These are phyloP conservation scores for Wasmannia auropunctata DNA, from an alignment of 1,140 invertebrate species.

Conservation along the genomic window DNA sequence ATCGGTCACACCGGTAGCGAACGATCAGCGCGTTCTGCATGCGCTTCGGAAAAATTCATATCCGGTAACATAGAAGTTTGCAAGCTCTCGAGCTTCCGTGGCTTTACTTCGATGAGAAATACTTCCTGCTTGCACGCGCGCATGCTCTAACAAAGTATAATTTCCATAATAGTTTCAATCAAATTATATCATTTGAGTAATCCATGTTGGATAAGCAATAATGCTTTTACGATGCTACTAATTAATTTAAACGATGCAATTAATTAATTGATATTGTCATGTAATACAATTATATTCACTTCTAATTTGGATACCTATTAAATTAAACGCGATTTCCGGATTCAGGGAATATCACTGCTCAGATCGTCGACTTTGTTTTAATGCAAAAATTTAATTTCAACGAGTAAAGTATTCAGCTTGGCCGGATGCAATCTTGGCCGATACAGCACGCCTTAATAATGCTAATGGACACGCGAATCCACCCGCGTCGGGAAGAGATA, in stretches of 20 bases:
- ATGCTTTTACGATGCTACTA: neutral
- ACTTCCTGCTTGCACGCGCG: too few relatives aligned
- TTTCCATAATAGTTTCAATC: neutral
- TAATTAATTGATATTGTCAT: neutral
- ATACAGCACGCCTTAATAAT: constrained; percentile 44
- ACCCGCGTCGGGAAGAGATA: constrained; percentile 10
- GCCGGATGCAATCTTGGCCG: neutral
- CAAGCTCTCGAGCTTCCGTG: neutral
- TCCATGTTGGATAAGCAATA: neutral
- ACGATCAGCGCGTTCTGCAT: neutral
- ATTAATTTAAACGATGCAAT: neutral
- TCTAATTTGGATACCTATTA: neutral
- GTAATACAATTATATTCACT: neutral
- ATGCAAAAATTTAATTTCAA: constrained; percentile 51
- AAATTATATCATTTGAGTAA: neutral
- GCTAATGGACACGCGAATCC: constrained; percentile 57
- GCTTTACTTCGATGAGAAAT: neutral
- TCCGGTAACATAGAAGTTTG: neutral
- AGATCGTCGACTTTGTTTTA: neutral
- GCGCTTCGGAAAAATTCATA: neutral
- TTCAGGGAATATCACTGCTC: neutral
- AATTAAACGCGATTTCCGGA: constrained; percentile 6
- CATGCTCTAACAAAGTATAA: neutral
- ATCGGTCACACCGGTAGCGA: neutral
- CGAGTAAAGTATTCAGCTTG: constrained; percentile 31